Evolutionary conservation across 2,888 invertebrate genomes (phyloP), one percentile per base, ranked within the genome.

Genomic region (Cosmia pyralina): DNA sequence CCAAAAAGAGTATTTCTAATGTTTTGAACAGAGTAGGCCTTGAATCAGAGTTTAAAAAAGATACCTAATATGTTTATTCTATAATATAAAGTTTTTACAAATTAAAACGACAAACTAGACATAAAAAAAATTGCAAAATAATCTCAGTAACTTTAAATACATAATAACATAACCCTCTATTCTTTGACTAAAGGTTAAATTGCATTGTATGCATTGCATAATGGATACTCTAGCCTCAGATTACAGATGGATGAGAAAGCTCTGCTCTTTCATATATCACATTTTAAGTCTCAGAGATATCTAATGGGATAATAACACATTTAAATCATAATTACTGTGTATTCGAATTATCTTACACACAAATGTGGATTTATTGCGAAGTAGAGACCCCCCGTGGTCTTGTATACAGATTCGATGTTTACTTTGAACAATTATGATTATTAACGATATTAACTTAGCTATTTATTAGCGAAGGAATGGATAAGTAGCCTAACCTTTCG

Each of bases 241-340:
- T 48, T 34, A 48, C 19, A 48, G 6, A 46, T 50, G 52, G n/a
- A 55, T 78, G 28, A 69, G 69, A 81, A 65, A 74, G 74, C 52
- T 64, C 28, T 46, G 65, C 46, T 79, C 58, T 69, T 72, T 64
- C 62, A 69, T 76, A 82, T 72, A 82, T 82, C 67, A 76, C 69
- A 67, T 72, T 82, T 69, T n/a, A 71, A 78, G 52, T 74, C 81
- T 44, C 82, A 71, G 52, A 72, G 52, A 75, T 44, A 41, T 69
- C 28, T 75, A 68, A 82, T 75, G 71, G 59, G 52, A 74, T 82
- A 78, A 74, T 74, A 82, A 78, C 60, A 63, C 38, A 28, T 79
- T 79, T 69, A 82, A 79, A 79, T 75, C 75, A 67, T 79, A 59
- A 69, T 81, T 59, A 75, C 52, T 65, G 82, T 74, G 34, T 74